Evolutionary conservation across 2,797 vertebrate species (phyloP), one percentile per base, ranked within the genome.

Genomic region (Sciurus vulgaris): DNA sequence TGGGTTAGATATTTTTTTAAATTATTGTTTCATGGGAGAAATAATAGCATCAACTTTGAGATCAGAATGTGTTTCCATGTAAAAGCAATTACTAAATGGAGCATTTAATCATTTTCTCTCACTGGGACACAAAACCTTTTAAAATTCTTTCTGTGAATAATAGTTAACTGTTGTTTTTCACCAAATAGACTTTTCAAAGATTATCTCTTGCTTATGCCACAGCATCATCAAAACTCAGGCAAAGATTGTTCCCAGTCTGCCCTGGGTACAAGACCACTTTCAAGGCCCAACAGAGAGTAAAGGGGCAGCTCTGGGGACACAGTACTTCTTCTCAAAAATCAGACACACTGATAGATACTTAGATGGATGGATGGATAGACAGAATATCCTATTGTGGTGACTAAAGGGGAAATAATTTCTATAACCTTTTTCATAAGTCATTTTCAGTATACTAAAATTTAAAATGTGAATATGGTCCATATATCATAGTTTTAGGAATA

Each of bases 31-130:
- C 77, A 70, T 70, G 82, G 85, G 24, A n/a, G 86, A 96, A 94
- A 87, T 94, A 90, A 87, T 47, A 90, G n/a, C 67, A 85, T 8
- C 74, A 74, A 73, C 77, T 95, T 97, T 95, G 85, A 95, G 81
- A 72, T 86, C 24, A 63, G 69, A 67, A 79, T 94, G 61, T 38
- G 91, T 93, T 92, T 90, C 18, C 51, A 26, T 12, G 0, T 83
- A 76, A 63, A 28, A 88, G 49, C 49, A 51, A 10, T 95, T 61
- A 56, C 63, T 79, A 49, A 91, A 78, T 59, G 73, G 28, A 92
- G 18, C 18, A 0, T 28, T 92, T 78, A n/a, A 35, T 87, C 41
- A 7, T 78, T 91, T 86, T 91, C 38, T 78, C 17, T 79, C n/a
- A 15, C 14, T 59, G 70, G n/a, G 47, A 49, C 47, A 38, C 7